Evolutionary conservation across 1,140 invertebrate genomes (phyloP).

Genomic region (Drosophila punjabiensis): DNA sequence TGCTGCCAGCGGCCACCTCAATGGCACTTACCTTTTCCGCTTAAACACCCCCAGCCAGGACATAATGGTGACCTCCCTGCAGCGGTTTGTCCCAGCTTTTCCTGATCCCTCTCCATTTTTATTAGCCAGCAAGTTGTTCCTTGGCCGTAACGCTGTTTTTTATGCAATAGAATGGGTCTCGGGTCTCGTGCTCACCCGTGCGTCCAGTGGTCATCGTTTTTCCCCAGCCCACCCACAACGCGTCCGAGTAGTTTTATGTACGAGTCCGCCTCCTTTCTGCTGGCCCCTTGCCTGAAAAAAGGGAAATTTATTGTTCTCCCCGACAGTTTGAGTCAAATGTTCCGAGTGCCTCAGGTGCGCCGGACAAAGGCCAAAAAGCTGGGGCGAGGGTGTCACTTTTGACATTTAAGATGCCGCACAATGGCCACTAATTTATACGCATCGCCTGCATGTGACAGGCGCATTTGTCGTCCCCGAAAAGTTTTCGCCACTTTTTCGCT

Average conservation of each 20-base stretch:
- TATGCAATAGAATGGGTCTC: slow-evolving; percentile 41
- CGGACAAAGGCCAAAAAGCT: slow-evolving; percentile 40
- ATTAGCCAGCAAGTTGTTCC: slow-evolving; percentile 73
- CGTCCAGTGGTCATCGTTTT: slow-evolving; percentile 79
- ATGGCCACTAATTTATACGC: slow-evolving; percentile 80
- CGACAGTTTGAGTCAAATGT: slow-evolving; percentile 68
- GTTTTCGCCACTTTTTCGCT: slow-evolving; percentile 43
- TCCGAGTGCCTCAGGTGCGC: slow-evolving; percentile 71
- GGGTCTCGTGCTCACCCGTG: slow-evolving; percentile 62
- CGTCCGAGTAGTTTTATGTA: slow-evolving; percentile 20
- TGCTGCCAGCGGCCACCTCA: slow-evolving; percentile 29
- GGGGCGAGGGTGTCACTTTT: slow-evolving; percentile 74
- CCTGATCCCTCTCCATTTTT: slow-evolving; percentile 43
- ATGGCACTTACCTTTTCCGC: slow-evolving; percentile 79
- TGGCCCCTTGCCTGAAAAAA: slow-evolving; percentile 47
- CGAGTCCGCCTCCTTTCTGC: slow-evolving; percentile 34
- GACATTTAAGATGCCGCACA: slow-evolving; percentile 83
- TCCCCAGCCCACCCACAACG: slow-evolving; percentile 43
- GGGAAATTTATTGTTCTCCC: slow-evolving; percentile 79
- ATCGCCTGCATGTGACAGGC: slow-evolving; percentile 77
- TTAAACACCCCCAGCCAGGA: slow-evolving; percentile 69
- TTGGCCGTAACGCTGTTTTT: slow-evolving; percentile 70
- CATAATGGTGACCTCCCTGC: slow-evolving; percentile 58
- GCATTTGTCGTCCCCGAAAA: slow-evolving; percentile 68
- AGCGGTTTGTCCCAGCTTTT: slow-evolving; percentile 37